Percentiles rank a stretch among this genome's conserved stretches.
These are phyloP conservation scores for Ligdia adustata DNA, from an alignment of 2,888 invertebrate genomes.

Conservation along the genomic window DNA sequence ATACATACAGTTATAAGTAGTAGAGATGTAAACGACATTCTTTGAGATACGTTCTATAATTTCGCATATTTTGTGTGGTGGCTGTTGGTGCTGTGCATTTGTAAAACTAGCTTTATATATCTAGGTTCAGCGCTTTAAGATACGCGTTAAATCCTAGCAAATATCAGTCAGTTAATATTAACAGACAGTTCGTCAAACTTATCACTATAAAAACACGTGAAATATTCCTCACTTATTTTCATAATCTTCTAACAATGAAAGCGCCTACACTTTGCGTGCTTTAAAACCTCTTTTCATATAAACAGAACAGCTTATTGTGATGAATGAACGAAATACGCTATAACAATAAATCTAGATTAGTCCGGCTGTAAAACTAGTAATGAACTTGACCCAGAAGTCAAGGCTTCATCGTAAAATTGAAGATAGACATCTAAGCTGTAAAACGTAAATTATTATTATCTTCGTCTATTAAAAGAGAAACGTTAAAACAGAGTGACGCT, in stretches of 20 bases:
- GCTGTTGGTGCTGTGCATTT: too few species aligned
- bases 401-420: constrained; percentile 21
- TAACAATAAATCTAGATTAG: constrained; percentile 25
- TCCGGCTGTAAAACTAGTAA: constrained; percentile 25
- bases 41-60: too few species aligned
- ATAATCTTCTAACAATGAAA: constrained; percentile 24
- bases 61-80: too few species aligned
- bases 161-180: too few species aligned
- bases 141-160: too few species aligned
- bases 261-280: constrained; percentile 35
- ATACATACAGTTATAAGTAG: too few species aligned
- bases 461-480: constrained; percentile 4
- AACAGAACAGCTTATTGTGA: constrained; percentile 32
- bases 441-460: constrained; percentile 2
- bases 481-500: neutral
- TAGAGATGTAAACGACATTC: too few species aligned
- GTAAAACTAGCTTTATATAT: too few species aligned
- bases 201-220: too few species aligned
- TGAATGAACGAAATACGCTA: constrained; percentile 33
- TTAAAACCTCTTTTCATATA: constrained; percentile 21
- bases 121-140: too few species aligned
- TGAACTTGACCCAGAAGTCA: constrained; percentile 27
- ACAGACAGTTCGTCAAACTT: too few species aligned
- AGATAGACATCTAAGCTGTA: constrained; percentile 16
- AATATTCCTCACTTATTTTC: too few species aligned